Evolutionary conservation across 2,888 invertebrate species (phyloP).

Genomic region (Acleris sparsana): DNA sequence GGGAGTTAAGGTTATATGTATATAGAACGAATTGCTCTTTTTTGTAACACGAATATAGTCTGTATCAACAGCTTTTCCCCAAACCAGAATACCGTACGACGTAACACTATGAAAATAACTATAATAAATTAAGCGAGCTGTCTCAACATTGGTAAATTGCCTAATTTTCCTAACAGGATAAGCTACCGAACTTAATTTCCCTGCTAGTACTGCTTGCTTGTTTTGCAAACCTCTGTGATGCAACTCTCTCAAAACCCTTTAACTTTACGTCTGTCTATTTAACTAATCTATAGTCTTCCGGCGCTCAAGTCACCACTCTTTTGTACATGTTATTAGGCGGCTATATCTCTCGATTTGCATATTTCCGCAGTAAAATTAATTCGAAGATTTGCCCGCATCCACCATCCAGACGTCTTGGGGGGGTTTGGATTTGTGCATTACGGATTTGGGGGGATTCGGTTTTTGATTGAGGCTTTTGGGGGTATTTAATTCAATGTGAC

Average conservation of each 20-base stretch:
- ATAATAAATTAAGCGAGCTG: too few species aligned
- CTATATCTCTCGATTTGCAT: conserved; percentile 82
- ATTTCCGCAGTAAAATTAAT: conserved; percentile 84
- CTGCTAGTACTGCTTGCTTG: too few species aligned
- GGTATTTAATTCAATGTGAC: conserved; percentile 1
- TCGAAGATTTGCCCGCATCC: conserved; percentile 84
- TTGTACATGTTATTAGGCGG: conserved; percentile 84
- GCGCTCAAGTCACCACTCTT: conserved; percentile 80
- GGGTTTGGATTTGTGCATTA: conserved; percentile 77
- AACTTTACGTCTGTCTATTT: conserved; percentile 28
- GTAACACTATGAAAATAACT: too few species aligned
- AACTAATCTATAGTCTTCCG: conserved; percentile 58
- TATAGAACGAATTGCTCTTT: too few species aligned
- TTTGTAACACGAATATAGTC: too few species aligned
- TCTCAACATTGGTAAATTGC: too few species aligned
- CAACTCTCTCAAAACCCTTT: conserved; percentile 41
- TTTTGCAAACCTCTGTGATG: conserved; percentile 36
- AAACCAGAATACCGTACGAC: too few species aligned
- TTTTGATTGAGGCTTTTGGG: conserved; percentile 29
- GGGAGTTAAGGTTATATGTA: too few species aligned
- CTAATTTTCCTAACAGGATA: too few species aligned
- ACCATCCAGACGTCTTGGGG: conserved; percentile 61
- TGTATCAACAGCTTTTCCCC: too few species aligned
- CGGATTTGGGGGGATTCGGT: conserved; percentile 50
- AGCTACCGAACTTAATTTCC: too few species aligned